Evolutionary conservation across 2,113 vertebrate genomes (phyloP).

Genomic region (Dunckerocampus dactyliophorus): DNA sequence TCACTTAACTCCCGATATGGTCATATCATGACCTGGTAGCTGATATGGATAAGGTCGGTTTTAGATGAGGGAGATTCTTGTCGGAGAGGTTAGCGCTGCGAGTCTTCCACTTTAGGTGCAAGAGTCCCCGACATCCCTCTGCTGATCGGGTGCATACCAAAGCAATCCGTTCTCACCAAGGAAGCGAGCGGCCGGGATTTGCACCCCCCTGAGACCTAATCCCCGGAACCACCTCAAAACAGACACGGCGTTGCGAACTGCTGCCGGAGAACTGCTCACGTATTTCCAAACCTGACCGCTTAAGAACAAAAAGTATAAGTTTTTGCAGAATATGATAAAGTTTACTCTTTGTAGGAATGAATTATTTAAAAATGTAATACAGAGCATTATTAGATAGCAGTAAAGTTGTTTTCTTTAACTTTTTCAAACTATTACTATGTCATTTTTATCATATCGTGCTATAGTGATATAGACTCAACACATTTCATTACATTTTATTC

Average conservation of each 20-base stretch:
- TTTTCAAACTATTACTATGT: no score
- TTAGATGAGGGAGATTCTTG: slow-evolving; percentile 50
- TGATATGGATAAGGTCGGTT: slow-evolving; percentile 46
- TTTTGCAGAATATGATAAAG: no score
- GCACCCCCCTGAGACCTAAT: slow-evolving; percentile 68
- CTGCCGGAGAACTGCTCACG: slow-evolving; percentile 31
- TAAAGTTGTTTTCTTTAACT: no score
- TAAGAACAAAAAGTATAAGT: not conserved
- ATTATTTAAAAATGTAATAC: no score
- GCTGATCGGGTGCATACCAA: slow-evolving; percentile 73
- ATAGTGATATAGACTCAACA: no score
- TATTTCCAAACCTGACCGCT: not conserved
- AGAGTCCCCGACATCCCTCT: slow-evolving; percentile 55
- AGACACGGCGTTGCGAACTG: slow-evolving; percentile 57
- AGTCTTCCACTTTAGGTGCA: slow-evolving; percentile 31
- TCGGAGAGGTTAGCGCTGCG: slow-evolving; percentile 32
- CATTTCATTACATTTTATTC: no score
- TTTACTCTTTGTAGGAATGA: no score
- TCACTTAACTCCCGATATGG: slow-evolving; percentile 50
- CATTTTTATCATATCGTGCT: no score
- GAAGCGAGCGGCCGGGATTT: slow-evolving; percentile 68
- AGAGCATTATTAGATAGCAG: no score
- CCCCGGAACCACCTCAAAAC: slow-evolving; percentile 73
- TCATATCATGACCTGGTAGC: slow-evolving; percentile 32
- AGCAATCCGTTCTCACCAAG: slow-evolving; percentile 72